Evolutionary conservation across 2,113 vertebrate species (phyloP).

Genomic region (Uria lomvia): DNA sequence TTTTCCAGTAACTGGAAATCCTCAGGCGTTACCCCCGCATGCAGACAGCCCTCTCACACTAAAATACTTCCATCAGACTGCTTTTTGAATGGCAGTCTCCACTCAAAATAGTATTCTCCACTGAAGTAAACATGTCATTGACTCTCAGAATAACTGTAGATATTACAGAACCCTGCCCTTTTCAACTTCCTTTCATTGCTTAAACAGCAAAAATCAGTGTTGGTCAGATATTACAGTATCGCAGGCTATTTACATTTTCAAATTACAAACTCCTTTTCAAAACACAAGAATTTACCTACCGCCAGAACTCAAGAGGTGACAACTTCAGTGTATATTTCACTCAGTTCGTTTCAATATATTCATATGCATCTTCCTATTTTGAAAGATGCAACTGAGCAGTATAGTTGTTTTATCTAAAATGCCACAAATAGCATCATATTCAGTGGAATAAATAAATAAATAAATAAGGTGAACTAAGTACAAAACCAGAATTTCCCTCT

Average conservation of each 20-base stretch:
- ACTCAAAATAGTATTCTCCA: conserved; percentile 9
- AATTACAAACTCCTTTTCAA: not conserved
- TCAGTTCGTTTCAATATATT: not conserved
- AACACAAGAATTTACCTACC: not conserved
- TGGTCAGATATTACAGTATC: not conserved
- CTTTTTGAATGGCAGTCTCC: not conserved
- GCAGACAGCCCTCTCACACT: not conserved
- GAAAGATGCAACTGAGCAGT: not conserved
- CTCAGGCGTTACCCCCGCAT: not conserved
- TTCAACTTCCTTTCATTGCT: not conserved
- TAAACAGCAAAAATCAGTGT: not conserved
- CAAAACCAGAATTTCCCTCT: not conserved
- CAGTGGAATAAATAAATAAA: not conserved
- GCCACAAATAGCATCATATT: not conserved
- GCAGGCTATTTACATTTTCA: not conserved
- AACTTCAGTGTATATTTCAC: not conserved
- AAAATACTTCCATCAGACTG: conserved; percentile 2
- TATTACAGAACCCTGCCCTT: not conserved
- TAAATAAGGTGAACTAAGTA: not conserved
- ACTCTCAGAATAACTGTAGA: not conserved
- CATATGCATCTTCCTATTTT: not conserved
- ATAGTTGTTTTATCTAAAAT: not conserved
- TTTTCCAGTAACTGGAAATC: conserved; percentile 25
- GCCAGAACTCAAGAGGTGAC: not conserved
- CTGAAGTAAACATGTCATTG: conserved; percentile 12